Percentiles rank a stretch among this genome's conserved stretches.
Evolutionary conservation across 2,113 vertebrate species (phyloP).

Genomic region (Tretioscincus oriximinensis): DNA sequence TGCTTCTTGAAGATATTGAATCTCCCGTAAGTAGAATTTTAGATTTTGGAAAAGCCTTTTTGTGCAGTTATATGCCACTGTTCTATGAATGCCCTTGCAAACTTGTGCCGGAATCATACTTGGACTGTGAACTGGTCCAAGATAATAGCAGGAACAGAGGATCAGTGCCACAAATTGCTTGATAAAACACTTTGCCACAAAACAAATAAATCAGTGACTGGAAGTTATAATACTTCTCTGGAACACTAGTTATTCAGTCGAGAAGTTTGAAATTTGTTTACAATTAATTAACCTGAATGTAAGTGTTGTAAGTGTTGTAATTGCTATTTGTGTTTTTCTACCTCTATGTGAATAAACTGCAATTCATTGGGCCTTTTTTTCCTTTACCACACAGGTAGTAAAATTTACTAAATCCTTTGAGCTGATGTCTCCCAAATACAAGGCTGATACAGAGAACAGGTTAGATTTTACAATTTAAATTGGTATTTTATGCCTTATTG

Average conservation of each 20-base stretch:
- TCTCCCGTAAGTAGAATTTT: slow-evolving; percentile 84
- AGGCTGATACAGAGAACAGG: slow-evolving; percentile 93
- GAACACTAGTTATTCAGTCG: background rate
- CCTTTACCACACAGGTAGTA: slow-evolving; percentile 84
- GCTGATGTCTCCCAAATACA: slow-evolving; percentile 96
- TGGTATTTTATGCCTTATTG: no score
- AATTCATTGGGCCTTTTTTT: slow-evolving; percentile 28
- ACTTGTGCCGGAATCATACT: no score
- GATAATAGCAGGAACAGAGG: no score
- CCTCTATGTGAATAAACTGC: slow-evolving; percentile 3
- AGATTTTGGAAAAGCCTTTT: slow-evolving; percentile 9
- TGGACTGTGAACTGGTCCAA: no score
- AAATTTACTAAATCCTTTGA: slow-evolving; percentile 99
- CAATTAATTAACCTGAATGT: background rate
- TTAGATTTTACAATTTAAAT: slow-evolving; percentile 59
- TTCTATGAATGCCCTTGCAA: background rate
- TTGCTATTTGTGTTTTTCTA: slow-evolving; percentile 15
- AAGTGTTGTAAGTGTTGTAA: background rate
- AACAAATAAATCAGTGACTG: background rate
- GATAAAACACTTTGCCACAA: background rate
- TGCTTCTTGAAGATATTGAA: slow-evolving; percentile 95
- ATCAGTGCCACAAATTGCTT: no score
- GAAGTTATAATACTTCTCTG: background rate
- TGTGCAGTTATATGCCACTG: background rate
- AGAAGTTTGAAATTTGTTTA: background rate